Percentiles rank a stretch among this genome's conserved stretches.
These are phyloP conservation scores for Agelastica alni DNA, from an alignment of 2,888 invertebrate genomes.

Conservation along the genomic window DNA sequence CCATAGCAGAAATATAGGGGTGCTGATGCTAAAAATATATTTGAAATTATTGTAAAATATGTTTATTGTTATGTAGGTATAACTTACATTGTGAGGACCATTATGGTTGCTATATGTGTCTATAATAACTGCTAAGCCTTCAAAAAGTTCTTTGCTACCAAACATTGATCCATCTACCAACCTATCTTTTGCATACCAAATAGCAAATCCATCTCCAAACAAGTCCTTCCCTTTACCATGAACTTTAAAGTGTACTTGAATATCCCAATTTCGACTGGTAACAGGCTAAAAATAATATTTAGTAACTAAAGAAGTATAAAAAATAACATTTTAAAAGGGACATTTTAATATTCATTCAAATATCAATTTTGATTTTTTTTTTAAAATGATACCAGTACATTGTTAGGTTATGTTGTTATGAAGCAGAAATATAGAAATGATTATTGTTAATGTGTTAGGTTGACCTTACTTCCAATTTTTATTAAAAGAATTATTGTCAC, in stretches of 20 bases:
- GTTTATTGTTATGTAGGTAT: neutral
- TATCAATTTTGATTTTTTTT: too few relatives aligned
- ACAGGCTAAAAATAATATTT: slow-evolving; percentile 69
- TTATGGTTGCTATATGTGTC: slow-evolving; percentile 99
- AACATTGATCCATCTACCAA: slow-evolving; percentile 88
- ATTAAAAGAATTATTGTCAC: too few relatives aligned
- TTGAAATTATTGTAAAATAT: too few relatives aligned
- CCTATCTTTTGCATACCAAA: slow-evolving; percentile 89
- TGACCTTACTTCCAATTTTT: too few relatives aligned
- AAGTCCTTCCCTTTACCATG: slow-evolving; percentile 93
- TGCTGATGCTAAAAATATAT: slow-evolving; percentile 82
- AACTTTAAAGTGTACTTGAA: slow-evolving; percentile 94
- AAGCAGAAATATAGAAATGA: too few relatives aligned
- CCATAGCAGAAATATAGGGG: slow-evolving; percentile 97
- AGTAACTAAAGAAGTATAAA: slow-evolving; percentile 4
- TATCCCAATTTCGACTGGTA: slow-evolving; percentile 89
- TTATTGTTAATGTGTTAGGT: too few relatives aligned
- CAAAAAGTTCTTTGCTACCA: slow-evolving; percentile 91
- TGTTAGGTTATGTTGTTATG: too few relatives aligned
- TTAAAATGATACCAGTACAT: too few relatives aligned
- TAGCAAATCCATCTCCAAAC: slow-evolving; percentile 95
- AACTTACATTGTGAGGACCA: slow-evolving; percentile 93
- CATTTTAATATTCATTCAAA: too few relatives aligned
- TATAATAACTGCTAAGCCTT: slow-evolving; percentile 87
- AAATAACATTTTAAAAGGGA: too few relatives aligned